A percentile compares a stretch with the other conserved stretches of the same genome.
Evolutionary conservation across 2,113 vertebrate genomes (phyloP).

Genomic region (Ibidorhyncha struthersii): DNA sequence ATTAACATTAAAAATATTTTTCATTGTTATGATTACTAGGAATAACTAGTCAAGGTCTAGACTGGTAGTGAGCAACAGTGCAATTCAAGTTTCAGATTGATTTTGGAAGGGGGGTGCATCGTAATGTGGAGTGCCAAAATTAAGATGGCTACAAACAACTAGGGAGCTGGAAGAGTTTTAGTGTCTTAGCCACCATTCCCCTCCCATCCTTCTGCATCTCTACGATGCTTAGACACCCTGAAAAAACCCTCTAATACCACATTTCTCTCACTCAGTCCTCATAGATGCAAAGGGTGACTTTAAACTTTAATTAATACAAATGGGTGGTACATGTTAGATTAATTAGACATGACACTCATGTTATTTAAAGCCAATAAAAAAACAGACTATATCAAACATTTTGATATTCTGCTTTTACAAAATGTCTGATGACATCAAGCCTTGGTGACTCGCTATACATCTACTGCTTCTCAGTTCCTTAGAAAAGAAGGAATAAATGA

Average conservation of each 20-base stretch:
- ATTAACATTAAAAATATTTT: neutral
- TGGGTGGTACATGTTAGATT: slow-evolving; percentile 41
- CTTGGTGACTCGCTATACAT: slow-evolving; percentile 38
- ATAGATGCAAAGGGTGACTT: slow-evolving; percentile 49
- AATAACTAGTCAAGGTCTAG: neutral
- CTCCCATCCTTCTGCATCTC: neutral
- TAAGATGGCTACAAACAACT: neutral
- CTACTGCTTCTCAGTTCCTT: slow-evolving; percentile 11
- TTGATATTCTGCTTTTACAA: slow-evolving; percentile 52
- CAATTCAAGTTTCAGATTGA: neutral
- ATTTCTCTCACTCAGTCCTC: slow-evolving; percentile 37
- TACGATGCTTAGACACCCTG: neutral
- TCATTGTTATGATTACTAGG: neutral
- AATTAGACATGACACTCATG: slow-evolving; percentile 63
- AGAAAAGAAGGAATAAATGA: slow-evolving; percentile 74
- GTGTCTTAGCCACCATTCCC: neutral
- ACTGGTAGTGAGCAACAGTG: neutral
- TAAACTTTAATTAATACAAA: slow-evolving; percentile 70
- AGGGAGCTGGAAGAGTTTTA: neutral
- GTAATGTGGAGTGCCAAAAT: neutral
- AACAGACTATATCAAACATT: slow-evolving; percentile 55
- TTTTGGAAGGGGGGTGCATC: neutral
- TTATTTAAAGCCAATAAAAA: slow-evolving; percentile 71
- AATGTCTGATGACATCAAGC: slow-evolving; percentile 58
- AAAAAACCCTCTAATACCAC: neutral